Percentiles rank a stretch among this genome's conserved stretches.
phyloP scores from a whole-genome alignment of 2,888 invertebrate genomes.

The Agrotis ipsilon region DNA sequence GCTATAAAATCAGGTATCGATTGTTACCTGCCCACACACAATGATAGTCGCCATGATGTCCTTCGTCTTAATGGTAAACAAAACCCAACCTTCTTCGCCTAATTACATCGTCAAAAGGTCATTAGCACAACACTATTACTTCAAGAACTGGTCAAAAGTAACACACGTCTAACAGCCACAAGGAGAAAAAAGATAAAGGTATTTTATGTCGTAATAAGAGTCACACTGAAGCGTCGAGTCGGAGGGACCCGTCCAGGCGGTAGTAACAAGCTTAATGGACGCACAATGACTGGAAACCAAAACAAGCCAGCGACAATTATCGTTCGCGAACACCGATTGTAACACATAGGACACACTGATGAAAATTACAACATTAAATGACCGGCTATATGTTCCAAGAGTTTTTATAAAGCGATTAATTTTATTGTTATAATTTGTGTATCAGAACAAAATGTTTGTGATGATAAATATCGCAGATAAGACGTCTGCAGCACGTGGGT shows the following conservation, averaged over 20 bases:
- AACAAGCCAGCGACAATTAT: constrained; percentile 78
- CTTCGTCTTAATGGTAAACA: constrained; percentile 61
- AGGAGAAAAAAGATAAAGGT: constrained; percentile 25
- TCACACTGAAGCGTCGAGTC: constrained; percentile 21
- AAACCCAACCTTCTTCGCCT: constrained; percentile 60
- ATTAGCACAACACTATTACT: constrained; percentile 48
- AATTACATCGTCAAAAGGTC: constrained; percentile 64
- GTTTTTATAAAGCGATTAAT: constrained; percentile 12
- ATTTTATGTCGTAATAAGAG: constrained; percentile 28
- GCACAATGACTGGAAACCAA: constrained; percentile 81
- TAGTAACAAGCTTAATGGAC: constrained; percentile 73
- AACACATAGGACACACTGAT: constrained; percentile 51
- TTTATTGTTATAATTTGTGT: constrained; percentile 25
- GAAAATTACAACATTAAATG: constrained; percentile 6
- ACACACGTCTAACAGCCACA: constrained; percentile 4
- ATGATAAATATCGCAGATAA: constrained; percentile 48
- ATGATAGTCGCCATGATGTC: constrained; percentile 71
- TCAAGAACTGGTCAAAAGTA: constrained; percentile 14
- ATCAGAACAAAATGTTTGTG: constrained; percentile 34
- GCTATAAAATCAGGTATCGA: constrained; percentile 38
- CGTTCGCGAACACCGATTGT: constrained; percentile 67
- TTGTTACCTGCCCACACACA: constrained; percentile 70
- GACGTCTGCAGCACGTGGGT: constrained; percentile 46
- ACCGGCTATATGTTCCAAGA: constrained; percentile 7
- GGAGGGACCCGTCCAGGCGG: constrained; percentile 63